Evolutionary conservation across 2,797 vertebrate species (phyloP).

Genomic region (Geotrypetes seraphini): DNA sequence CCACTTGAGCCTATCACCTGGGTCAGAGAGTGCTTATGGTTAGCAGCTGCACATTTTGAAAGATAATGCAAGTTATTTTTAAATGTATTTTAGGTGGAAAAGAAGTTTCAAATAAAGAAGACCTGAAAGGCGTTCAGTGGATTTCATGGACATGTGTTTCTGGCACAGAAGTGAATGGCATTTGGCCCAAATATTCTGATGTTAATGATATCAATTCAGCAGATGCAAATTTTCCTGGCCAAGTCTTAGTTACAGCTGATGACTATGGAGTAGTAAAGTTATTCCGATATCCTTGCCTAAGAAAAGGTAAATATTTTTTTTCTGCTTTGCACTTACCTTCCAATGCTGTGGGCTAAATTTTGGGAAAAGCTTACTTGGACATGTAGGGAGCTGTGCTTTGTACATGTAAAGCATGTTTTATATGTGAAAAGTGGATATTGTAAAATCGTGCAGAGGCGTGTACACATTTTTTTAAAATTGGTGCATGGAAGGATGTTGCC

Average conservation of each 20-base stretch:
- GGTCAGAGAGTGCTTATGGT: no score
- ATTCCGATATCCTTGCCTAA: slow-evolving; percentile 88
- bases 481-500: no score
- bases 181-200: slow-evolving; percentile 95
- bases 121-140: slow-evolving; percentile 88
- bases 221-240: slow-evolving; percentile 88
- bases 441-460: no score
- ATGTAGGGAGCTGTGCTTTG: no score
- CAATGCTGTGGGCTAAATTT: no score
- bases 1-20: no score
- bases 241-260: slow-evolving; percentile 93
- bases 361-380: no score
- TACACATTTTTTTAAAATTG: no score
- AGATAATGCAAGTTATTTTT: slow-evolving; percentile 7
- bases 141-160: slow-evolving; percentile 91
- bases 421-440: no score
- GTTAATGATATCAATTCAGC: slow-evolving; percentile 93
- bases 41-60: no score
- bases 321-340: no score
- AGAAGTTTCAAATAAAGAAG: slow-evolving; percentile 86
- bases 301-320: slow-evolving; percentile 74
- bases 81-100: slow-evolving; percentile 75
- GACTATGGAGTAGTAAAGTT: slow-evolving; percentile 94
- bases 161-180: slow-evolving; percentile 90
- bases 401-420: no score